A percentile compares a stretch with the other conserved stretches of the same genome.
phyloP scores from a whole-genome alignment of 2,797 vertebrate species.

The Sebastes hubbsi region DNA sequence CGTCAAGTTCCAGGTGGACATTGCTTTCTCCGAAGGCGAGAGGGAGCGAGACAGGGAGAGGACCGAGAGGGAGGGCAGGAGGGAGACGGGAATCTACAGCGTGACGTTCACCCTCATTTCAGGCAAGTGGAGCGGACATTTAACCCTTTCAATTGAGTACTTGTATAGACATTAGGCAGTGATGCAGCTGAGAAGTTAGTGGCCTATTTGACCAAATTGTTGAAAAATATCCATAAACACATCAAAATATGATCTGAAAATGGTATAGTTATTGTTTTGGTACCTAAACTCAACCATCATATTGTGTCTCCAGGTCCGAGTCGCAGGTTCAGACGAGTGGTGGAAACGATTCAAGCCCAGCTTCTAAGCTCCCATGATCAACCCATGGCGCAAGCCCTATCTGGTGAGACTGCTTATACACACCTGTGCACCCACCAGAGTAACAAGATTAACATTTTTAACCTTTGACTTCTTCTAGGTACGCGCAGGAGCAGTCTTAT shows the following conservation, averaged over 20 bases:
- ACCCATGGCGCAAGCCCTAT: constrained; percentile 89
- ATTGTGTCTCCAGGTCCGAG: constrained; percentile 85
- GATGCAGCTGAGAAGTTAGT: not conserved
- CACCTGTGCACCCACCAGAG: not conserved
- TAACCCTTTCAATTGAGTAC: not conserved
- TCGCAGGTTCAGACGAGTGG: constrained; percentile 93
- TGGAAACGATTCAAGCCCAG: constrained; percentile 95
- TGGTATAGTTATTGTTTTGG: not conserved
- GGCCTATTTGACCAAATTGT: not conserved
- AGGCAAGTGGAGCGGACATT: constrained; percentile 69
- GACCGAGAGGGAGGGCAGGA: constrained; percentile 80
- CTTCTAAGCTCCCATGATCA: constrained; percentile 94
- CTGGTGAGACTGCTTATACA: constrained; percentile 81
- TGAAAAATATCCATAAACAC: not conserved
- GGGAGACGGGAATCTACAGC: constrained; percentile 91
- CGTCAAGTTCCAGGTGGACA: constrained; percentile 93
- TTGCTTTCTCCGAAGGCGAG: constrained; percentile 89
- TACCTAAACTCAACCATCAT: not conserved
- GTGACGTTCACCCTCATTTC: constrained; percentile 96
- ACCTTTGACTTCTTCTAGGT: not conserved
- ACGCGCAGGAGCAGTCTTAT: not conserved
- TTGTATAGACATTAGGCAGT: not conserved
- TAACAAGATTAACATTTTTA: not conserved
- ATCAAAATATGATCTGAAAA: not conserved
- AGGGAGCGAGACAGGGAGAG: constrained; percentile 79